Base-by-base conservation (phyloP, 2,888 invertebrate species). In the Timandra comae region DNA sequence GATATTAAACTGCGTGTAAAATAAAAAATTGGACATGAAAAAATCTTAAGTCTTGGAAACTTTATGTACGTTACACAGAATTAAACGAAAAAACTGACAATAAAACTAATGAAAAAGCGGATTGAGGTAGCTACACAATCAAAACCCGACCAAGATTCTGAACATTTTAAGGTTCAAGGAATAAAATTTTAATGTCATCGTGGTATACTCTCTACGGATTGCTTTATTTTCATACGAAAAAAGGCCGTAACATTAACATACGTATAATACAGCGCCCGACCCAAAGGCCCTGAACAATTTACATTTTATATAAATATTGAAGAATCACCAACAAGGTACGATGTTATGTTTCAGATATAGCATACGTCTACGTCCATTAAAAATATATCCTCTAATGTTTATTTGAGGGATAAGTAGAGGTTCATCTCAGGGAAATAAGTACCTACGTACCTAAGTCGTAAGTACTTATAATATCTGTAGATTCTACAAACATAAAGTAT, bases 281-380 rank as follows among this genome's bases (percentile, higher is more conserved):
- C 58, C 71, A 51, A 38, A 56, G 66, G 48, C 72, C 72, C 71
- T 43, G 56, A 52, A 64, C 71, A 72, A 75, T 72, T 71, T 72
- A 62, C 65, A 71, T 69, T 65, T 69, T 61, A 55, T 64, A 69
- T 71, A 64, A 73, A 72, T 72, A 68, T 66, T 72, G 52, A 62
- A 64, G 51, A 61, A 61, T 56, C 58, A 54, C 52, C 46, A 56
- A 40, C 47, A 52, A 46, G 49, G 33, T 25, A 13, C 31, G 16
- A 16, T 16, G 52, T 53, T 50, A 56, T 52, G 49, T 50, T 55
- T 43, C 4, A 5, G 16, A 5, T 16, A 16, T 16, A 16, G 6
- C 16, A 16, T 16, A 16, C 6, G 16, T 16, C 6, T 16, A 6
- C 3, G 6, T 16, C 16, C 46, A 41, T 39, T 48, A 19, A 25